Evolutionary conservation across 1,140 invertebrate species (phyloP).

Genomic region (Papilio helenus): DNA sequence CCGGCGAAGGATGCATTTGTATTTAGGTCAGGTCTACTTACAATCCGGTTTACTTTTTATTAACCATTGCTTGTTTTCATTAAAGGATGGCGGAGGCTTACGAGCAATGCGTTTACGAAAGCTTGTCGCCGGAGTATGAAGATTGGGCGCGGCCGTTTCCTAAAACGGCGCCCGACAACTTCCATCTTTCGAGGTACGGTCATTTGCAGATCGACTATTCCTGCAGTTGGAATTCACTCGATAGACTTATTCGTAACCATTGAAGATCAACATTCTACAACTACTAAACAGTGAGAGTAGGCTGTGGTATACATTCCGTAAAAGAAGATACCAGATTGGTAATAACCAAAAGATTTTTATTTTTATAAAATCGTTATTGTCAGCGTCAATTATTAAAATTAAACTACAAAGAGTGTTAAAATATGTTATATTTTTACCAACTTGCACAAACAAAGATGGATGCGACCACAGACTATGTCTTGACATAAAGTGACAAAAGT

Average conservation of each 20-base stretch:
- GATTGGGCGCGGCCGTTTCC: constrained; percentile 75
- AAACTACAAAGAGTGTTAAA: neutral
- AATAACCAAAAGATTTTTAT: neutral
- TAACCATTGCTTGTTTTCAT: constrained; percentile 41
- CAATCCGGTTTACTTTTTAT: neutral
- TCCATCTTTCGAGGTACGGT: constrained; percentile 87
- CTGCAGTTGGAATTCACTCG: constrained; percentile 88
- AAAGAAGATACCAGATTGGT: neutral
- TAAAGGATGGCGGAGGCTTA: constrained; percentile 75
- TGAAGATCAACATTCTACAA: constrained; percentile 40
- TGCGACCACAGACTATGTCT: neutral
- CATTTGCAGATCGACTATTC: constrained; percentile 90
- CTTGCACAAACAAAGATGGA: constrained; percentile 2
- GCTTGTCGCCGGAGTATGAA: constrained; percentile 72
- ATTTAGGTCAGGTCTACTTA: neutral
- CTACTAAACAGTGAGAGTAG: neutral
- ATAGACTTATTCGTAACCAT: constrained; percentile 85
- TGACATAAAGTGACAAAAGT: too few relatives aligned
- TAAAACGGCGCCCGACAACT: constrained; percentile 82
- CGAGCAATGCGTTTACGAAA: constrained; percentile 77
- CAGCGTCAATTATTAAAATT: neutral
- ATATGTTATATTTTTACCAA: neutral
- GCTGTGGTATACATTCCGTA: neutral
- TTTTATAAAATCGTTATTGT: neutral
- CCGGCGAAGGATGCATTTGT: neutral